These are phyloP conservation scores for Cyphomyrus discorhynchus DNA, from an alignment of 2,113 vertebrate species.

Conservation along the genomic window DNA sequence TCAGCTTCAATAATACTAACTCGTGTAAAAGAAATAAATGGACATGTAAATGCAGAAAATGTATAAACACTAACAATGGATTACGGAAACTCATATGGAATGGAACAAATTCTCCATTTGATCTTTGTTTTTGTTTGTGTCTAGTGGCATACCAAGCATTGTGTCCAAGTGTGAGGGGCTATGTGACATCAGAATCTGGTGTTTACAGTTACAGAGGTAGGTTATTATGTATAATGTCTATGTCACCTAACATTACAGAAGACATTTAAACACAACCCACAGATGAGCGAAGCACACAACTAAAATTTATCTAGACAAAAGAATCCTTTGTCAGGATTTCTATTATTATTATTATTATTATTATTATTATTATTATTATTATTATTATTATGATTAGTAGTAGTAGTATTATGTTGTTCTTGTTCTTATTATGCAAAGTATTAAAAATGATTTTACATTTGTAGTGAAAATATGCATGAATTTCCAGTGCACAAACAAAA, in stretches of 20 bases:
- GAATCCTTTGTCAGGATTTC: no score
- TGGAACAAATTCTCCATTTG: neutral
- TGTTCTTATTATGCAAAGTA: neutral
- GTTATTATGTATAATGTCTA: neutral
- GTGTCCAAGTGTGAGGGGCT: conserved; percentile 75
- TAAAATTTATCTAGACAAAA: neutral
- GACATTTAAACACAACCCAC: neutral
- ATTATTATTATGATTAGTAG: neutral
- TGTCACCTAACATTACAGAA: neutral
- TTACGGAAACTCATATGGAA: neutral
- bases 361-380: neutral
- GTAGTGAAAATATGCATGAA: neutral
- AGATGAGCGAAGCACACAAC: neutral
- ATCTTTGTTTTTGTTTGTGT: conserved; percentile 3
- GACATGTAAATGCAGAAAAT: neutral
- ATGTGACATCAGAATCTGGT: conserved; percentile 44
- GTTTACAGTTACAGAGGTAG: conserved; percentile 60
- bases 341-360: neutral
- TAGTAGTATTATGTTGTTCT: no score
- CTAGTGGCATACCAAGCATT: conserved; percentile 68
- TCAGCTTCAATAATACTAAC: neutral
- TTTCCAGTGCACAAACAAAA: neutral
- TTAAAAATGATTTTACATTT: neutral
- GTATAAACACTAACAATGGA: neutral
- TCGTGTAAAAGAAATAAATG: neutral